A percentile compares a stretch with the other conserved stretches of the same genome.
Conservation (phyloP, 2,113 vertebrate genomes). For the Danio rerio region GRCz12tu NC_133176.1:24884501-24885000, state of each 20-base stretch:
- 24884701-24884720: background rate
- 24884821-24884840: constrained; percentile 21
- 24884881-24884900: background rate
- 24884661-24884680: background rate
- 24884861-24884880: background rate
- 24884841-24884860: constrained; percentile 19
- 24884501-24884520: background rate
- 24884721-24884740: background rate
- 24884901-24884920: too few relatives aligned
- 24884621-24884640: background rate
- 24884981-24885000: constrained; percentile 6
- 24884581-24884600: constrained; percentile 16
- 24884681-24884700: background rate
- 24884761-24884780: background rate
- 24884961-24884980: background rate
- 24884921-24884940: too few relatives aligned
- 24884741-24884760: constrained; percentile 1
- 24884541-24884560: background rate
- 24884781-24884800: background rate
- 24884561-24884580: background rate
- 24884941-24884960: background rate
- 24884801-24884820: background rate
- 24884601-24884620: background rate
- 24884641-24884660: background rate
- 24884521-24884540: background rate